Base-by-base conservation (phyloP, 2,113 vertebrate genomes). In the Neotragus moschatus region DNA sequence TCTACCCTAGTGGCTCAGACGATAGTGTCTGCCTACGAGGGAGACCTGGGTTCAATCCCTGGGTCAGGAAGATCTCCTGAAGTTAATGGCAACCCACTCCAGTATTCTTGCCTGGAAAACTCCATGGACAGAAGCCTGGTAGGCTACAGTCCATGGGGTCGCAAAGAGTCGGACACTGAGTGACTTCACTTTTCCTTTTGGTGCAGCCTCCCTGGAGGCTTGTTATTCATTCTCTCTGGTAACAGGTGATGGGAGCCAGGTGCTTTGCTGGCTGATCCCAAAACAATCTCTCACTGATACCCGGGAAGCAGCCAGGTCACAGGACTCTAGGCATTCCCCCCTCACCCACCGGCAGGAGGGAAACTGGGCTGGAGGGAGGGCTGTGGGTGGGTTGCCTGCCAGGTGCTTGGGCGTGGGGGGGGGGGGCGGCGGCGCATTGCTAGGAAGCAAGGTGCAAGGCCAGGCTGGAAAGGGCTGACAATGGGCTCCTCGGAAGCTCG, bases 341-440 rank as follows among this genome's bases (percentile, higher is more conserved):
- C 45, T 8, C 2, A 39, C 43, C 36, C 21, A 7, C 3, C 2
- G 5, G 6, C 17, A 51, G 26, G 55, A 79, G 49, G 53, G 36
- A 43, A 63, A 39, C 23, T 7, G 14, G 56, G 43, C 73, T 58
- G 14, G 15, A 4, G 17, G n/a, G 75, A 75, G 4, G 36, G 11
- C 36, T 66, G 60, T 47, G 26, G 66, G 60, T 47, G 26, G 66
- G 23, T 25, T 55, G 43, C 28, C 77, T 23, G 53, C 14, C 14
- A 11, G 16, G 49, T n/a, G 28, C 26, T 84, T 43, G 43, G 43
- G 43, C 43, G 43, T 3, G 25, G 21, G 43, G 17, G 25, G 13
- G n/a, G 7, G 19, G 3, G 87, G 30, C 19, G 0, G 19, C 13
- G 23, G 56, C 9, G 0, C n/a, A 5, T 53, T 45, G 43, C 33